Percentiles rank a stretch among this genome's conserved stretches.
phyloP scores from a whole-genome alignment of 2,888 invertebrate species.

The Alentia gelatinosa region DNA sequence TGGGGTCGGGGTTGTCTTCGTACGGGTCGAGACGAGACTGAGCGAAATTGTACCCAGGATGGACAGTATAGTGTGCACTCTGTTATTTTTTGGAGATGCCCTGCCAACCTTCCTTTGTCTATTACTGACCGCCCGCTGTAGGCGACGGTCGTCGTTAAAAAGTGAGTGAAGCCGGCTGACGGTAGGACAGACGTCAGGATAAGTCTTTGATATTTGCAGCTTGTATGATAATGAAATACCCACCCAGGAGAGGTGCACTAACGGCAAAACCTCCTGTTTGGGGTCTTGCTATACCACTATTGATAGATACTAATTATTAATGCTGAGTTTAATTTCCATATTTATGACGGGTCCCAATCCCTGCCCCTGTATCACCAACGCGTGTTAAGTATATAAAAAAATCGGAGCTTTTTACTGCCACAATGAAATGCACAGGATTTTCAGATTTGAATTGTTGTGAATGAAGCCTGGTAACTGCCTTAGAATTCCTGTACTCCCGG shows the following conservation, averaged over 20 bases:
- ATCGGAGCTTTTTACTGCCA: neutral
- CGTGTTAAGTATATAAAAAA: neutral
- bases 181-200: neutral
- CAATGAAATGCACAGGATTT: neutral
- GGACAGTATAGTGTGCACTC: too few relatives aligned
- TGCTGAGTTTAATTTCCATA: neutral
- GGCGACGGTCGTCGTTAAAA: neutral
- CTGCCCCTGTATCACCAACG: neutral
- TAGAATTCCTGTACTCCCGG: neutral
- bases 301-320: neutral
- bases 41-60: too few relatives aligned
- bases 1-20: conserved; percentile 1
- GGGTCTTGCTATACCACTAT: neutral
- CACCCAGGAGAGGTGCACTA: neutral
- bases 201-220: neutral
- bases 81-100: too few relatives aligned
- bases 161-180: neutral
- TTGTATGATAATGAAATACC: neutral
- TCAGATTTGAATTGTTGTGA: neutral
- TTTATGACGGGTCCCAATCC: neutral
- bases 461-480: neutral
- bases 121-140: neutral
- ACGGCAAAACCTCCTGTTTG: neutral
- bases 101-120: too few relatives aligned
- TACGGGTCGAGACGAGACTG: too few relatives aligned